These are phyloP conservation scores for Hemibagrus wyckioides DNA, from an alignment of 2,113 vertebrate species.

Conservation along the genomic window DNA sequence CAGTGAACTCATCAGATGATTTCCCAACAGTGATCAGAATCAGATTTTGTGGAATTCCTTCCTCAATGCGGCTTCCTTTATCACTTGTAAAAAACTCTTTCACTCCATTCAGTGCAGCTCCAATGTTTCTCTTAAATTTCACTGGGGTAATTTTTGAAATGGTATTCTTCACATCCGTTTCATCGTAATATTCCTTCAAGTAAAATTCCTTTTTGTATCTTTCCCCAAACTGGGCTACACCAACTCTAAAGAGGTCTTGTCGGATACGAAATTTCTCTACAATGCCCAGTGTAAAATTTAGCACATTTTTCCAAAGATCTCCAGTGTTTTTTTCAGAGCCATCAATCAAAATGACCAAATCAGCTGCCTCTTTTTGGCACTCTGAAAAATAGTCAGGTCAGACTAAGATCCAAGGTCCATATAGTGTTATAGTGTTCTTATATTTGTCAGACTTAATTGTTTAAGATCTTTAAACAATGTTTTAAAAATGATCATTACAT, in stretches of 20 bases:
- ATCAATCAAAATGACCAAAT: conserved; percentile 78
- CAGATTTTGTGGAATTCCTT: conserved; percentile 70
- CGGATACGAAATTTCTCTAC: conserved; percentile 67
- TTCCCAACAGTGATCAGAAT: conserved; percentile 76
- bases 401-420: background rate
- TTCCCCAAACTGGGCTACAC: conserved; percentile 74
- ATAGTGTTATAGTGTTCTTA: background rate
- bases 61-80: conserved; percentile 61
- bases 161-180: conserved; percentile 44
- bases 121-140: conserved; percentile 58
- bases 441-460: background rate
- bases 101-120: conserved; percentile 61
- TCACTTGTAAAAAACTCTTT: conserved; percentile 61
- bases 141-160: conserved; percentile 60
- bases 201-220: conserved; percentile 67
- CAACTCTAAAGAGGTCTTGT: conserved; percentile 63
- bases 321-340: conserved; percentile 73
- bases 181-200: conserved; percentile 57
- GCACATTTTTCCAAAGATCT: conserved; percentile 59
- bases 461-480: no score
- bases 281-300: conserved; percentile 67
- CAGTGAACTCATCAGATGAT: conserved; percentile 57
- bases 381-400: conserved; percentile 56
- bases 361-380: conserved; percentile 68
- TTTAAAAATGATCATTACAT: no score